Evolutionary conservation across 2,113 vertebrate species (phyloP).

Genomic region (Acanthochromis polyacanthus): DNA sequence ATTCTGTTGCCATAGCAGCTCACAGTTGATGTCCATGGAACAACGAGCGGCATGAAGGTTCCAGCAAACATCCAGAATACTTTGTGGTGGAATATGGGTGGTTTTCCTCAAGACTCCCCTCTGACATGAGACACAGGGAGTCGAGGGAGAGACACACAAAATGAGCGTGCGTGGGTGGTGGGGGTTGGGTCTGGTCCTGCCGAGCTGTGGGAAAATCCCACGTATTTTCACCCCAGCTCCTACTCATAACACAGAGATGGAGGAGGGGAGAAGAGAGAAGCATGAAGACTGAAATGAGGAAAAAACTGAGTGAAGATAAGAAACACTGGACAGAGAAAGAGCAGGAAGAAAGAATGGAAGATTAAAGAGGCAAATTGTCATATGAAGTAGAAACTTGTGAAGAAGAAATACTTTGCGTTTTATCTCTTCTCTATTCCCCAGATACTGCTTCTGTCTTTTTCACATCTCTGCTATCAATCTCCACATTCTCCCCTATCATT

Average conservation of each 20-base stretch:
- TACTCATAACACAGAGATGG: constrained; percentile 61
- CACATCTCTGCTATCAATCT: constrained; percentile 17
- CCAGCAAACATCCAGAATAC: constrained; percentile 55
- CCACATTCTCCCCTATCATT: constrained; percentile 24
- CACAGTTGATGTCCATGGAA: constrained; percentile 52
- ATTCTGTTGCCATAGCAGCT: constrained; percentile 49
- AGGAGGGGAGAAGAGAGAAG: constrained; percentile 50
- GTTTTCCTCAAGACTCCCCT: constrained; percentile 76
- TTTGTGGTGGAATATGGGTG: constrained; percentile 70
- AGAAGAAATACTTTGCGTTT: not conserved
- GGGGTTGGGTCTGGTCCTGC: constrained; percentile 74
- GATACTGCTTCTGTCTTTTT: not conserved
- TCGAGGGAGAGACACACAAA: constrained; percentile 51
- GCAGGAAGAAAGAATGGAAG: not conserved
- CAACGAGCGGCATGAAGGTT: constrained; percentile 44
- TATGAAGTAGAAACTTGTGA: not conserved
- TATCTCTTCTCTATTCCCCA: not conserved
- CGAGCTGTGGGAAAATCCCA: constrained; percentile 88
- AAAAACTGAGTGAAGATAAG: constrained; percentile 32
- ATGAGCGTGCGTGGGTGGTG: constrained; percentile 44
- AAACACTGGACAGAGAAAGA: not conserved
- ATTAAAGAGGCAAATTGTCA: not conserved
- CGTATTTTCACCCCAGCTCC: constrained; percentile 71
- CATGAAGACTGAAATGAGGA: not conserved
- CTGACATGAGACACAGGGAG: constrained; percentile 66